Base-by-base conservation (phyloP, 2,797 vertebrate genomes). In the Scolopax rusticola region DNA sequence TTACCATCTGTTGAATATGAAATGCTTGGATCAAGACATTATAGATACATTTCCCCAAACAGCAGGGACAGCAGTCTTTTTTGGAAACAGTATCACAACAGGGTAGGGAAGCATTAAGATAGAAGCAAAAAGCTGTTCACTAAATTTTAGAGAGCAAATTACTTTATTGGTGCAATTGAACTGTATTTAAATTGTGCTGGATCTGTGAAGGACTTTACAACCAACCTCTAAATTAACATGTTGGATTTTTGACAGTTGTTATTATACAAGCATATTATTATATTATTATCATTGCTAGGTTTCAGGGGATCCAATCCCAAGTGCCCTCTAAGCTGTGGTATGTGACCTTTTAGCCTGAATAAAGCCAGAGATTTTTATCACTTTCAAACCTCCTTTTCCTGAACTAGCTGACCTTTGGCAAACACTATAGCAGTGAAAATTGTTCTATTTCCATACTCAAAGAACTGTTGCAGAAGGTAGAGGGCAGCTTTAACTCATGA, bases 1-100 rank as follows among this genome's bases (percentile, higher is more conserved):
- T 97, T 95, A 94, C 97, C 98, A 98, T 98, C 98, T 98, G 97
- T 96, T 98, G 96, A 97, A 97, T 98, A 97, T 97, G 97, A 98
- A 98, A 97, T 95, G 88, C 84, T 97, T 98, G 97, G 97, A 98
- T 97, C 97, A 93, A 97, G 97, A 95, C 94, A 97, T 97, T 97
- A 95, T 38, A 97, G 96, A 96, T 97, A 95, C 96, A 97, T 97
- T 96, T 97, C 96, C 96, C 97, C 80, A 97, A 97, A 96, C 97
- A 98, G 90, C 96, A 96, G 94, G 96, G 93, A 96, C 94, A 97
- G 94, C 94, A 96, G 93, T 93, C 95, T 96, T 98, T 95, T 98
- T 96, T 97, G 95, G 97, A 97, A 98, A 97, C 92, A 95, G 92
- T 97, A 93, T 96, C 91, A 91, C 78, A 96, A 91, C 93, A 95